These are phyloP conservation scores for Apantesis nais DNA, from an alignment of 2,888 invertebrate species.

Conservation along the genomic window DNA sequence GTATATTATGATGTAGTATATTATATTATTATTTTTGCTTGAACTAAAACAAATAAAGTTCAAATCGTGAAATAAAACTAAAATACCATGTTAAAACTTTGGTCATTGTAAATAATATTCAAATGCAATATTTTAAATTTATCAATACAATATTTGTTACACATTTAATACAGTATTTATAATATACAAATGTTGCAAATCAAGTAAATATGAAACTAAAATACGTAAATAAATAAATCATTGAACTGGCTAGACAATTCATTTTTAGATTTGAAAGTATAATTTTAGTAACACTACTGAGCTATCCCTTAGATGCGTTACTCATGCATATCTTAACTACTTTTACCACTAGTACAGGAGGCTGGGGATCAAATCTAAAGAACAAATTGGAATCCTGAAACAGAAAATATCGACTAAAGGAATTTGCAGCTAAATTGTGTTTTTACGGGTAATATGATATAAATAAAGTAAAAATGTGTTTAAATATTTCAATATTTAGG, in stretches of 20 bases:
- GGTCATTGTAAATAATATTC: background rate
- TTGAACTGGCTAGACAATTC: background rate
- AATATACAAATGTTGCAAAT: no score
- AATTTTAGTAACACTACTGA: background rate
- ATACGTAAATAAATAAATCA: background rate
- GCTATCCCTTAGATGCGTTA: background rate
- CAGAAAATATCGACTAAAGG: background rate
- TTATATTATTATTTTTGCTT: no score
- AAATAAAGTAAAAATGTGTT: background rate
- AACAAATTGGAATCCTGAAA: background rate
- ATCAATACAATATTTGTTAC: no score
- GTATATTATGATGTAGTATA: no score
- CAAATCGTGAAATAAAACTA: no score
- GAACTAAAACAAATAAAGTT: no score
- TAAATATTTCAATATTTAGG: background rate
- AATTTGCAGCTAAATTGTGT: background rate
- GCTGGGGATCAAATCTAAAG: background rate
- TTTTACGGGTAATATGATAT: background rate
- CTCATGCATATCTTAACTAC: no score
- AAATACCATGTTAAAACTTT: background rate
- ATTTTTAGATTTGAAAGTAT: background rate
- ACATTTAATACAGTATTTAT: no score
- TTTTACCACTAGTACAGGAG: background rate
- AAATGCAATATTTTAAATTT: background rate
- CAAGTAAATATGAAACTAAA: background rate